Conservation (phyloP, 2,113 vertebrate species). For the Aramus guarauna region DNA sequence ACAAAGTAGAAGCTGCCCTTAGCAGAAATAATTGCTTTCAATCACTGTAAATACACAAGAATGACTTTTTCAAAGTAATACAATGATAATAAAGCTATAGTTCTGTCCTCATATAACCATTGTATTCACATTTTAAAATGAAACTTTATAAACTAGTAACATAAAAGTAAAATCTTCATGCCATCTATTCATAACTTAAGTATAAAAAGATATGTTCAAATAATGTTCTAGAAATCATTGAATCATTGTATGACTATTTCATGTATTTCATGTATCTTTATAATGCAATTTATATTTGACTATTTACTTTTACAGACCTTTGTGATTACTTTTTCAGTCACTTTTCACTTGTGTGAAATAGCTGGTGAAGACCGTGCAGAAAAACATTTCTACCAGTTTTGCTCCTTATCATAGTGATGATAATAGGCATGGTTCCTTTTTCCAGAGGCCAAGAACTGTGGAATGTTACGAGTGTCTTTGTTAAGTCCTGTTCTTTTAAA, state of each 20-base stretch:
- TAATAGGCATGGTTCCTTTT: background rate
- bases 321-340: background rate
- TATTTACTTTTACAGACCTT: background rate
- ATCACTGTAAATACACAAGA: background rate
- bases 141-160: background rate
- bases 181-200: background rate
- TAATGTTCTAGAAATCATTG: background rate
- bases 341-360: background rate
- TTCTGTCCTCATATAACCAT: background rate
- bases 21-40: background rate
- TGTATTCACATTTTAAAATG: background rate
- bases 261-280: background rate
- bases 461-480: background rate
- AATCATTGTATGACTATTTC: background rate
- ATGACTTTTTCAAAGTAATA: background rate
- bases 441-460: background rate
- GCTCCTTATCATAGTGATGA: background rate
- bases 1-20: background rate
- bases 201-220: background rate
- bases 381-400: background rate
- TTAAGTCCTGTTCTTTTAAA: background rate
- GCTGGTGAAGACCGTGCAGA: background rate
- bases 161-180: background rate
- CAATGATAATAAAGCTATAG: background rate
- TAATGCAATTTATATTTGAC: background rate